phyloP scores from a whole-genome alignment of 2,888 invertebrate genomes.

The Lypha dubia region DNA sequence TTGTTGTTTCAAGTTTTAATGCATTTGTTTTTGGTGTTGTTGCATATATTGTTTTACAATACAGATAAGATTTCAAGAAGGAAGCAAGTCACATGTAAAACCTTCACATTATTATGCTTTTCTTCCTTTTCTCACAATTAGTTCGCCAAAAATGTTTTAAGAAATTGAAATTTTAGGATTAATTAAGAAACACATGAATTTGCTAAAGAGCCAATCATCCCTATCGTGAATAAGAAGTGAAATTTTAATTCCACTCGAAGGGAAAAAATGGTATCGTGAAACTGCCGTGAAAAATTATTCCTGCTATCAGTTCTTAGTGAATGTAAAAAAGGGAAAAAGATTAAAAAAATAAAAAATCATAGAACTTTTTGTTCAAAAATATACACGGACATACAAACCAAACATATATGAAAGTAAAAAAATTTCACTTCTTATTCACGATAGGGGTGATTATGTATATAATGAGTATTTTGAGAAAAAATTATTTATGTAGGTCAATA shows the following conservation, averaged over 20 bases:
- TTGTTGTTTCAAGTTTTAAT: not conserved
- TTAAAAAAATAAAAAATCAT: no score
- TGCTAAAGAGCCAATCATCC: not conserved
- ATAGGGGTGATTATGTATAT: no score
- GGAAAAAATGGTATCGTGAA: no score
- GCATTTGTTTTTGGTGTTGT: not conserved
- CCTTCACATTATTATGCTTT: conserved; percentile 10
- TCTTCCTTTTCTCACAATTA: conserved; percentile 14
- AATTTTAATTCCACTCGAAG: no score
- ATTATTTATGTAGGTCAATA: conserved; percentile 1
- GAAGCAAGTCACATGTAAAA: conserved; percentile 14
- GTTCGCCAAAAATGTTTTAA: not conserved
- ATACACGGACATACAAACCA: no score
- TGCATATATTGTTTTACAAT: not conserved
- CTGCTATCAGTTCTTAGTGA: no score
- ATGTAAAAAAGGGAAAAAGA: no score
- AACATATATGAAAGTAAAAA: no score
- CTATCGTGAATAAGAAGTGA: no score
- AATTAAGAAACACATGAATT: not conserved
- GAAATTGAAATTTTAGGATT: not conserved
- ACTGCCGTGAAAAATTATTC: no score
- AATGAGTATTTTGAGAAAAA: not conserved
- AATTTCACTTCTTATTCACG: no score
- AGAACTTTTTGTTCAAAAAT: no score
- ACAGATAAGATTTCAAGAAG: conserved; percentile 30